Conservation (phyloP, 2,797 vertebrate genomes). For the Pelochelys cantorii region DNA sequence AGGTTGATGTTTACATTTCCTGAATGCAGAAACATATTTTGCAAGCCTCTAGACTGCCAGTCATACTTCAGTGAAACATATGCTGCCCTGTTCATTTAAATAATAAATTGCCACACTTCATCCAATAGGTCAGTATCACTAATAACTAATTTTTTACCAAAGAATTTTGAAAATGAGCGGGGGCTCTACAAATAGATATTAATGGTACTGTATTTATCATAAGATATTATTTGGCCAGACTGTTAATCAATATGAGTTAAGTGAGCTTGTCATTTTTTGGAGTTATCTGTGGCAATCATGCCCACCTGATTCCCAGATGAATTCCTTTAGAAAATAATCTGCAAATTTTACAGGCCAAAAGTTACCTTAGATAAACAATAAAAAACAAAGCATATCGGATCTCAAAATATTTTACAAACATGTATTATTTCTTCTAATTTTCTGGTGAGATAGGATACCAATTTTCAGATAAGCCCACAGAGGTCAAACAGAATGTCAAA, state of each 20-base stretch:
- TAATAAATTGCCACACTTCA: slow-evolving; percentile 19
- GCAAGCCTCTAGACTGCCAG: slow-evolving; percentile 40
- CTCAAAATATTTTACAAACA: neutral
- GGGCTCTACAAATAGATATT: slow-evolving; percentile 31
- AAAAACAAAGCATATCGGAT: slow-evolving; percentile 2
- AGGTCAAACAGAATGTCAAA: neutral
- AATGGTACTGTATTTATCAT: slow-evolving; percentile 31
- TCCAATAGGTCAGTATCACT: neutral
- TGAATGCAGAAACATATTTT: slow-evolving; percentile 57
- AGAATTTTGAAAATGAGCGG: slow-evolving; percentile 49
- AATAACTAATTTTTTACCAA: slow-evolving; percentile 27
- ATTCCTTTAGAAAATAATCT: slow-evolving; percentile 10
- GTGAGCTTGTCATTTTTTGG: neutral
- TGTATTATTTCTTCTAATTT: neutral
- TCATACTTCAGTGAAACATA: slow-evolving; percentile 29
- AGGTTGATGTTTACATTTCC: slow-evolving; percentile 26
- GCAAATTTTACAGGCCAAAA: slow-evolving; percentile 9
- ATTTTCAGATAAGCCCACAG: neutral
- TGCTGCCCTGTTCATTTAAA: slow-evolving; percentile 46
- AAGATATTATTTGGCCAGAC: rapidly evolving
- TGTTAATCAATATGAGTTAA: slow-evolving; percentile 28
- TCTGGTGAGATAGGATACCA: neutral
- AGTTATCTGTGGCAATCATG: slow-evolving; percentile 7
- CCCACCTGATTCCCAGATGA: neutral
- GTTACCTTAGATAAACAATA: neutral